Conservation (phyloP, 2,888 invertebrate species). For the Drosophila gaucha region DNA sequence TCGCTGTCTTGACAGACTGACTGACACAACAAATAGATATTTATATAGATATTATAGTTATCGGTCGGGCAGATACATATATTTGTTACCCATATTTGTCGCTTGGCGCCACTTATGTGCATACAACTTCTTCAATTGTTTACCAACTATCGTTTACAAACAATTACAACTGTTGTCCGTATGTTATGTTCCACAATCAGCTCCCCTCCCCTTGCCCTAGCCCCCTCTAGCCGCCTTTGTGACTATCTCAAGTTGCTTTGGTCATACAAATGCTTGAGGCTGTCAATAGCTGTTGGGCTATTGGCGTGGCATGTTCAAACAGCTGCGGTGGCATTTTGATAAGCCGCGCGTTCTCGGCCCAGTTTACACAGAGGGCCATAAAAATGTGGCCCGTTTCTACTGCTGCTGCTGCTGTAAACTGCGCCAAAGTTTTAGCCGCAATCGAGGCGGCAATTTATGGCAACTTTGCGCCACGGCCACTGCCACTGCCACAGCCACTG, state of each 20-base stretch:
- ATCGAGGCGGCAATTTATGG: conserved; percentile 78
- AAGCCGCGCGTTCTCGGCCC: conserved; percentile 54
- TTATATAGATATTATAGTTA: conserved; percentile 51
- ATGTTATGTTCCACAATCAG: conserved; percentile 22
- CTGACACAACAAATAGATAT: conserved; percentile 54
- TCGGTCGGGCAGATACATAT: conserved; percentile 20
- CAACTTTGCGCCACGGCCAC: conserved; percentile 69
- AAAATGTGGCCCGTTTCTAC: conserved; percentile 8
- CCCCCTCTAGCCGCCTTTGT: background rate
- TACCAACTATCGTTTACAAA: conserved; percentile 78
- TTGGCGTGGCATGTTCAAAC: conserved; percentile 55
- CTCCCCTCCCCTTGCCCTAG: background rate
- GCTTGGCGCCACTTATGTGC: conserved; percentile 75
- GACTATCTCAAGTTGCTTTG: conserved; percentile 32
- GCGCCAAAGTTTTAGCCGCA: conserved; percentile 68
- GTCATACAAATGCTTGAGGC: conserved; percentile 53
- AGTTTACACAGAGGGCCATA: conserved; percentile 52
- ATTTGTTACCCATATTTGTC: conserved; percentile 63
- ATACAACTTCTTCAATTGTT: conserved; percentile 61
- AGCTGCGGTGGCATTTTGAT: conserved; percentile 46
- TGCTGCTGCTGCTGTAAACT: conserved; percentile 26
- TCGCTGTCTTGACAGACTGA: conserved; percentile 48
- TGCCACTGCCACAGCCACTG: conserved; percentile 25
- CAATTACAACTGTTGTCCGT: conserved; percentile 76
- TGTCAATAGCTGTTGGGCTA: conserved; percentile 55